phyloP scores from a whole-genome alignment of 2,797 vertebrate species.

The Chrysocyon brachyurus region DNA sequence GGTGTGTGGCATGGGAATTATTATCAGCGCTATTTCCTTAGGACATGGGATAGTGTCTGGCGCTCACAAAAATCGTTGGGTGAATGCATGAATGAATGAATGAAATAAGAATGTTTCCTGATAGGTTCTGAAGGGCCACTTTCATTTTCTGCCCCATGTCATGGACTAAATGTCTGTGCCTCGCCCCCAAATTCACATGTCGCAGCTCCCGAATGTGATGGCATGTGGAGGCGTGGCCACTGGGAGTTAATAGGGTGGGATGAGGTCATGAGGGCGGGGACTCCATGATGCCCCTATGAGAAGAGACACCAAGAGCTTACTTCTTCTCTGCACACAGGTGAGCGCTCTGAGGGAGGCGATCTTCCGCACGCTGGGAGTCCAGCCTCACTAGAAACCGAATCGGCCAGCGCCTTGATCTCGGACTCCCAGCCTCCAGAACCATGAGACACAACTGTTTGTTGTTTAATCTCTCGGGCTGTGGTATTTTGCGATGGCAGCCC shows the following conservation, averaged over 20 bases:
- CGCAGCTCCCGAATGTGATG: not conserved
- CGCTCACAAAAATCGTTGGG: not conserved
- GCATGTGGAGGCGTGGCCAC: not conserved
- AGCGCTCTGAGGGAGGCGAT: not conserved
- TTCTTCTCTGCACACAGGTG: not conserved
- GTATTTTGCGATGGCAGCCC: too few relatives aligned
- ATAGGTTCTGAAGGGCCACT: not conserved
- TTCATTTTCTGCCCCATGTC: not conserved
- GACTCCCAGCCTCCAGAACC: not conserved
- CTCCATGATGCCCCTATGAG: accelerated
- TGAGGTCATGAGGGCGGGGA: too few relatives aligned
- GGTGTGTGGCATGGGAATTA: not conserved
- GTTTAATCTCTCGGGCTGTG: accelerated
- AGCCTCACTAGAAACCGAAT: not conserved
- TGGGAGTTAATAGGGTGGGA: not conserved
- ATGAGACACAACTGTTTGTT: accelerated
- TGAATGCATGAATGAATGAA: not conserved
- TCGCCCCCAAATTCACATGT: not conserved
- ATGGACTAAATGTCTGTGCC: not conserved
- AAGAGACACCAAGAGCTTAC: not conserved
- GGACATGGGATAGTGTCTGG: not conserved
- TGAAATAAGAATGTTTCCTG: not conserved
- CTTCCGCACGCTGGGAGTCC: not conserved
- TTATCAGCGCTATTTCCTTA: not conserved
- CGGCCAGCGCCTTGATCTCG: not conserved